Evolutionary conservation across 1,140 invertebrate species (phyloP).

Genomic region (Drosophila equinoxialis): DNA sequence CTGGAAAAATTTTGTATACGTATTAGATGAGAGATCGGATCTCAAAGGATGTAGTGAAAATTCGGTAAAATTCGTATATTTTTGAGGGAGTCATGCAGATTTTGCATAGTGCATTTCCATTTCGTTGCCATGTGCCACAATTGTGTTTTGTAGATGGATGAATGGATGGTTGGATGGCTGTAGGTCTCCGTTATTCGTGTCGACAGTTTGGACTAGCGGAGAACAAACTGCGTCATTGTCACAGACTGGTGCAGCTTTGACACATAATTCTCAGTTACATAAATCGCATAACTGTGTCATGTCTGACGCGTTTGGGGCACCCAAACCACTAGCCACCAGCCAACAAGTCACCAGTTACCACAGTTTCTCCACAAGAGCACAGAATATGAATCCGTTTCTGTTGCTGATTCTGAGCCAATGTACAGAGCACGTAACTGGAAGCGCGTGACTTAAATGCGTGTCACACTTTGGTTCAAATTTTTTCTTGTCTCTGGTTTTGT

Average conservation of each 20-base stretch:
- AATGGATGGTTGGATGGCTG: slow-evolving; percentile 4
- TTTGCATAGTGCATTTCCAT: background rate
- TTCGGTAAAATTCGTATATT: background rate
- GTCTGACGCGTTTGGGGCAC: slow-evolving; percentile 36
- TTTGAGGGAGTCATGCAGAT: background rate
- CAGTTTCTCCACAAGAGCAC: slow-evolving; percentile 45
- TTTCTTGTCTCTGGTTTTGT: background rate
- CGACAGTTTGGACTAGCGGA: slow-evolving; percentile 38
- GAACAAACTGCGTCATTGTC: slow-evolving; percentile 69
- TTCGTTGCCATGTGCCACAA: background rate
- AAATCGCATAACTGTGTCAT: slow-evolving; percentile 80
- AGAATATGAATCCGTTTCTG: slow-evolving; percentile 32
- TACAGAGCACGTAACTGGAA: slow-evolving; percentile 48
- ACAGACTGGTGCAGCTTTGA: slow-evolving; percentile 57
- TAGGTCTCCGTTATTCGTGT: slow-evolving; percentile 57
- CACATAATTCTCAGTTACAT: slow-evolving; percentile 77
- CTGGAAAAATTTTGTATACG: background rate
- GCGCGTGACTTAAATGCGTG: slow-evolving; percentile 71
- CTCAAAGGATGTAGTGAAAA: background rate
- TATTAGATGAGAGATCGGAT: too few species aligned
- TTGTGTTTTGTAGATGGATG: background rate
- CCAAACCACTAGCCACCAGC: background rate
- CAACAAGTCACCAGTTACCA: slow-evolving; percentile 23
- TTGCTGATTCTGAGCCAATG: slow-evolving; percentile 39
- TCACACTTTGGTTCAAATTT: slow-evolving; percentile 44